These are phyloP conservation scores for Hirtodrosophila alboralis DNA, from an alignment of 2,888 invertebrate genomes.

Conservation along the genomic window DNA sequence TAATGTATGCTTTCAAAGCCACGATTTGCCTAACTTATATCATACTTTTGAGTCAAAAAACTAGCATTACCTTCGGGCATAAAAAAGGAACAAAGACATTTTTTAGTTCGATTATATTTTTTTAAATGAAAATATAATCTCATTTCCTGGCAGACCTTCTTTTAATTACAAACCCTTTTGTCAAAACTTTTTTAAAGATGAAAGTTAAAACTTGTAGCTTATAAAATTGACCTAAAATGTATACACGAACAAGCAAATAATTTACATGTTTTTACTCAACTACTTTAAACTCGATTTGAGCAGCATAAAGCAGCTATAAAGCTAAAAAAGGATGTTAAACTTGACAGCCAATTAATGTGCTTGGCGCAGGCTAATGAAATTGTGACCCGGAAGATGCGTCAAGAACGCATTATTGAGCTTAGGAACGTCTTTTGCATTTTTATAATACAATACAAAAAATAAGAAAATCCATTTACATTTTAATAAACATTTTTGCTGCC, in stretches of 20 bases:
- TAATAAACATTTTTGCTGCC: slow-evolving; percentile 53
- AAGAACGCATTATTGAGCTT: slow-evolving; percentile 51
- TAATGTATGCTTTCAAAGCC: too few relatives aligned
- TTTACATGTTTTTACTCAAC: slow-evolving; percentile 48
- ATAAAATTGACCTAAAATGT: slow-evolving; percentile 1
- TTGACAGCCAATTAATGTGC: slow-evolving; percentile 58
- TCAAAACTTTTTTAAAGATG: slow-evolving; percentile 24
- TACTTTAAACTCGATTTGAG: slow-evolving; percentile 46
- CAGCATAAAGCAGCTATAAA: slow-evolving; percentile 19
- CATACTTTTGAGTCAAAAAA: slow-evolving; percentile 42
- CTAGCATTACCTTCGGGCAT: neutral
- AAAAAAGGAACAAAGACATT: slow-evolving; percentile 5
- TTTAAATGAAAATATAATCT: slow-evolving; percentile 10
- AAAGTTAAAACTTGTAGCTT: slow-evolving; percentile 22
- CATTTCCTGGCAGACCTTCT: neutral
- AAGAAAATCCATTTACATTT: slow-evolving; percentile 49
- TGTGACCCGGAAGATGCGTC: slow-evolving; percentile 20
- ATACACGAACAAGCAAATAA: slow-evolving; percentile 1
- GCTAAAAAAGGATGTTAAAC: neutral
- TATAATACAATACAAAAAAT: neutral
- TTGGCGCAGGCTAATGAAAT: slow-evolving; percentile 54
- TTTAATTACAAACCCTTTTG: slow-evolving; percentile 6
- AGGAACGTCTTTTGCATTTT: slow-evolving; percentile 19
- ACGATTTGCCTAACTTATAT: slow-evolving; percentile 36
- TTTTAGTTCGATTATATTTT: slow-evolving; percentile 14